Evolutionary conservation across 2,113 vertebrate species (phyloP).

Genomic region (Limnothrissa miodon): DNA sequence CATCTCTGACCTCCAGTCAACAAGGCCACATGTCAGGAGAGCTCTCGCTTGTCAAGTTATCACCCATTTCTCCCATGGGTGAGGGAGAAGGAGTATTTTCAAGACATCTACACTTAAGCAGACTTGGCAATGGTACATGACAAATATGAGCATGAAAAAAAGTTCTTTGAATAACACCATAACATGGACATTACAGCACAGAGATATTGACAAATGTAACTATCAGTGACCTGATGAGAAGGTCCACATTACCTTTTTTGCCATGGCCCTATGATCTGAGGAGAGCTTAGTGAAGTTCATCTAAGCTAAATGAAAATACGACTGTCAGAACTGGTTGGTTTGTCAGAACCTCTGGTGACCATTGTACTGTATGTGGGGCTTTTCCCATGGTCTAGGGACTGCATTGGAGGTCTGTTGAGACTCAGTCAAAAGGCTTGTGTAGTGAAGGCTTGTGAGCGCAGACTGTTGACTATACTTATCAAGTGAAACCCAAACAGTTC

Average conservation of each 20-base stretch:
- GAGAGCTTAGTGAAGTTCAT: not conserved
- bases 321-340: not conserved
- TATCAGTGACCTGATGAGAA: not conserved
- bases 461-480: slow-evolving; percentile 20
- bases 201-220: no score
- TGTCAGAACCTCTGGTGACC: no score
- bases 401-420: not conserved
- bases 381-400: not conserved
- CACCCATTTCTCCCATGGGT: not conserved
- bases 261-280: not conserved
- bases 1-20: slow-evolving; percentile 1
- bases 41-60: slow-evolving; percentile 1
- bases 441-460: not conserved
- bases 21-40: not conserved
- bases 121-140: not conserved
- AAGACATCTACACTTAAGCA: not conserved
- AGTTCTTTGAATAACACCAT: not conserved
- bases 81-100: not conserved
- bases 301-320: not conserved
- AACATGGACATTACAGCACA: not conserved
- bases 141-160: not conserved
- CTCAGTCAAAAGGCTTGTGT: not conserved
- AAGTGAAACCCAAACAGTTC: slow-evolving; percentile 18
- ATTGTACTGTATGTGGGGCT: not conserved
- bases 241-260: not conserved